These are phyloP conservation scores for Malurus splendens DNA, from an alignment of 2,797 vertebrate genomes.

Conservation along the genomic window DNA sequence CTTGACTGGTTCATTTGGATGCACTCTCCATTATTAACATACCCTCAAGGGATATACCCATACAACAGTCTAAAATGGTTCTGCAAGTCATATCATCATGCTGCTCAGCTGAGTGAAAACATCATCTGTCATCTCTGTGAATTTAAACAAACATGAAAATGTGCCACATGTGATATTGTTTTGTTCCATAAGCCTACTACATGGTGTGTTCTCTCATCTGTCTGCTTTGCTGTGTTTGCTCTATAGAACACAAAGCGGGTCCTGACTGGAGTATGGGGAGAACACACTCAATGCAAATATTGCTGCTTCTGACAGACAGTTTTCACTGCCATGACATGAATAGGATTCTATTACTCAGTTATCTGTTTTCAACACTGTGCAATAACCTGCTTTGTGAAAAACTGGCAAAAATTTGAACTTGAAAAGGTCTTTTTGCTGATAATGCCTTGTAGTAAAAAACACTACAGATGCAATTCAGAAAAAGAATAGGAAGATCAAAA, in stretches of 20 bases:
- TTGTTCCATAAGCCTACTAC: background rate
- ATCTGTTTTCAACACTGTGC: background rate
- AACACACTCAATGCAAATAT: background rate
- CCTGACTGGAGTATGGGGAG: background rate
- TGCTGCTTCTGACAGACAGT: background rate
- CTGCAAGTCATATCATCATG: background rate
- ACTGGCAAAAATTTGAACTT: background rate
- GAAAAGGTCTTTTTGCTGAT: background rate
- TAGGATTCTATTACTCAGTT: background rate
- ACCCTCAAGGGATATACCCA: fast-evolving
- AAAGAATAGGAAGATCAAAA: background rate
- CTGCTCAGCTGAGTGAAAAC: background rate
- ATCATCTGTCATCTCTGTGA: background rate
- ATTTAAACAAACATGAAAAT: background rate
- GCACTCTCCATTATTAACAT: background rate
- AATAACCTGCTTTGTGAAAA: background rate
- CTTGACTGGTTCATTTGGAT: background rate
- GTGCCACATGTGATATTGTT: background rate
- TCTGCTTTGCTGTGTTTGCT: background rate
- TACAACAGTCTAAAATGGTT: background rate
- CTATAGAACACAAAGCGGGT: background rate
- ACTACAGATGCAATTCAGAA: background rate
- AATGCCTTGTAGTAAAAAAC: background rate
- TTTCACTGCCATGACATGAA: background rate
- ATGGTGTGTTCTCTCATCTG: background rate